phyloP scores from a whole-genome alignment of 2,888 invertebrate genomes.

The Tiliacea citrago region DNA sequence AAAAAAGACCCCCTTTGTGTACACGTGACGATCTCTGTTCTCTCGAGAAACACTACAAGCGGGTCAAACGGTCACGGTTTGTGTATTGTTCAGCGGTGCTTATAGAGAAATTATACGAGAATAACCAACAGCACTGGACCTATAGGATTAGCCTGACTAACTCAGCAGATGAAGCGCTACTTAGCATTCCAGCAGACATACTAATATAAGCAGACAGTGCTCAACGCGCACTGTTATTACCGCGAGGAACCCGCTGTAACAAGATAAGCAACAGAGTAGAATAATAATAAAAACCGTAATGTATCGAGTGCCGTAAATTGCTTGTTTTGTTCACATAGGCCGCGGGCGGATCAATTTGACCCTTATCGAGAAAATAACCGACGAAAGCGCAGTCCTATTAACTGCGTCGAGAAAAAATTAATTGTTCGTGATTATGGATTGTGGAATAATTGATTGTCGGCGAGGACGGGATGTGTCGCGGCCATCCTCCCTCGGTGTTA shows the following conservation, averaged over 20 bases:
- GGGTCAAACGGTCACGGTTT: conserved; percentile 74
- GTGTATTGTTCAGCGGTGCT: conserved; percentile 56
- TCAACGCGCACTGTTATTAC: conserved; percentile 74
- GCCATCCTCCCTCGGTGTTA: conserved; percentile 71
- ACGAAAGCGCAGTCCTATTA: conserved; percentile 86
- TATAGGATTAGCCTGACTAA: conserved; percentile 37
- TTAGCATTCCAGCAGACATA: conserved; percentile 55
- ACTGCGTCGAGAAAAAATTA: conserved; percentile 84
- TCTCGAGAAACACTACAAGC: conserved; percentile 71
- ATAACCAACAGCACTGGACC: conserved; percentile 3
- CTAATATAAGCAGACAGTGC: conserved; percentile 62
- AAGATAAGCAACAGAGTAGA: conserved; percentile 79
- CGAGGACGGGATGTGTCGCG: conserved; percentile 77
- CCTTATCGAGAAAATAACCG: conserved; percentile 88
- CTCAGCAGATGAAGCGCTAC: conserved; percentile 50
- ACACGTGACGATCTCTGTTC: conserved; percentile 58
- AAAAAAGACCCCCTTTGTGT: conserved; percentile 81
- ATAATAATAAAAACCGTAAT: conserved; percentile 84
- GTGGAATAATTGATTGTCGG: conserved; percentile 85
- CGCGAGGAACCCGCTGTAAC: conserved; percentile 74
- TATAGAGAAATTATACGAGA: conserved; percentile 45
- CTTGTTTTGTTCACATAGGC: conserved; percentile 85
- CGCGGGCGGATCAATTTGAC: conserved; percentile 86
- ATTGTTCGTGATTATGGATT: conserved; percentile 88
- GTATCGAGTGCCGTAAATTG: conserved; percentile 84